Evolutionary conservation across 2,113 vertebrate genomes (phyloP).

Genomic region (Clarias batrachus): DNA sequence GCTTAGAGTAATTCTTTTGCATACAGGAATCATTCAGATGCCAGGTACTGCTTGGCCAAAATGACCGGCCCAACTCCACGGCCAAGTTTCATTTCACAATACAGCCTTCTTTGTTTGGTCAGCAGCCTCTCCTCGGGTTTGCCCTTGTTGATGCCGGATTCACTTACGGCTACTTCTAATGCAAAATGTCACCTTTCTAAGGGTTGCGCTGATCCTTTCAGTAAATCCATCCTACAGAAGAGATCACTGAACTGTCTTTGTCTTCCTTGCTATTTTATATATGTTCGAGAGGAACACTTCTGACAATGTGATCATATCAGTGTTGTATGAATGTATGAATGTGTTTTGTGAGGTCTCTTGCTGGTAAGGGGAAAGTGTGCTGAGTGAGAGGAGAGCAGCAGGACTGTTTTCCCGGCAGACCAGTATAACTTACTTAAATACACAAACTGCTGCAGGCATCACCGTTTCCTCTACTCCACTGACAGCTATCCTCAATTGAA

Average conservation of each 20-base stretch:
- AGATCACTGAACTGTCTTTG: not conserved
- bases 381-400: constrained; percentile 42
- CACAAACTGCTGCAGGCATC: constrained; percentile 46
- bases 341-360: not conserved
- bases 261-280: not conserved
- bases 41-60: constrained; percentile 30
- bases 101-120: constrained; percentile 48
- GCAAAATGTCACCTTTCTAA: constrained; percentile 27
- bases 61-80: constrained; percentile 33
- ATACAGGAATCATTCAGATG: constrained; percentile 33
- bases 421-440: constrained; percentile 58
- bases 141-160: constrained; percentile 30
- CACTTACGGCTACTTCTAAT: constrained; percentile 14
- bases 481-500: constrained; percentile 45
- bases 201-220: not conserved
- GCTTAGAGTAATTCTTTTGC: constrained; percentile 35
- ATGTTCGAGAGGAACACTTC: not conserved
- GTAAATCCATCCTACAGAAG: not conserved
- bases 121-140: constrained; percentile 31
- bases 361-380: constrained; percentile 6
- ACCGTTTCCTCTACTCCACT: constrained; percentile 5
- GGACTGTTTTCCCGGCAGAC: constrained; percentile 35
- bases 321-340: not conserved
- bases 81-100: constrained; percentile 48
- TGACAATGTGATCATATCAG: not conserved